phyloP scores from a whole-genome alignment of 2,797 vertebrate genomes.

The Chiroxiphia lanceolata region DNA sequence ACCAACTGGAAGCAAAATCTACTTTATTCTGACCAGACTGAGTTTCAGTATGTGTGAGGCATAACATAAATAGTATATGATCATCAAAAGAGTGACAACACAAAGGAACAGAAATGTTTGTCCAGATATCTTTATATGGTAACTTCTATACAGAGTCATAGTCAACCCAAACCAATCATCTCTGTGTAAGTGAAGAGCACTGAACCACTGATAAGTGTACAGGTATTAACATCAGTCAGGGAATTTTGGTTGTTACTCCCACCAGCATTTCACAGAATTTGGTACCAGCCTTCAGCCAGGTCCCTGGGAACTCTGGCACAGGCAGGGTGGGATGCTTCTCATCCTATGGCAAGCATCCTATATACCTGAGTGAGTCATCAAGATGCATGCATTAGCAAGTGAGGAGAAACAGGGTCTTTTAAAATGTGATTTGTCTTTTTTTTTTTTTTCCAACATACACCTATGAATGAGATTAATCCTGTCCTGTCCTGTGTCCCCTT shows the following conservation, averaged over 20 bases:
- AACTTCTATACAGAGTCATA: background rate
- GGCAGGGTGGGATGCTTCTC: background rate
- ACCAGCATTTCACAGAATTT: background rate
- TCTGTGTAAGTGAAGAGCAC: background rate
- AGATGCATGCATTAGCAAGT: background rate
- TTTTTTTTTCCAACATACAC: background rate
- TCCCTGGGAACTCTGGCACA: background rate
- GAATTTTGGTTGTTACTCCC: background rate
- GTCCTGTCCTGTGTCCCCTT: background rate
- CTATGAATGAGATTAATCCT: background rate
- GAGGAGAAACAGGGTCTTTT: background rate
- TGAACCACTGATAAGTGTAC: background rate
- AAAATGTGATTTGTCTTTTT: background rate
- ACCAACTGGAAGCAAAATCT: background rate
- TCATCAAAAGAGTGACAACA: background rate
- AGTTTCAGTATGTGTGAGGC: background rate
- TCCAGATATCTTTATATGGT: background rate
- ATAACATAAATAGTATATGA: background rate
- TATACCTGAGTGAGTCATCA: background rate
- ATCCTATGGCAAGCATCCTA: accelerated
- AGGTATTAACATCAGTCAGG: background rate
- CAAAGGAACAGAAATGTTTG: background rate
- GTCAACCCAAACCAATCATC: background rate
- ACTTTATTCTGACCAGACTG: background rate
- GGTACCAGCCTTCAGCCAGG: background rate